Percentiles rank a stretch among this genome's conserved stretches.
Conservation (phyloP, 2,113 vertebrate genomes). For the Antennarius striatus region DNA sequence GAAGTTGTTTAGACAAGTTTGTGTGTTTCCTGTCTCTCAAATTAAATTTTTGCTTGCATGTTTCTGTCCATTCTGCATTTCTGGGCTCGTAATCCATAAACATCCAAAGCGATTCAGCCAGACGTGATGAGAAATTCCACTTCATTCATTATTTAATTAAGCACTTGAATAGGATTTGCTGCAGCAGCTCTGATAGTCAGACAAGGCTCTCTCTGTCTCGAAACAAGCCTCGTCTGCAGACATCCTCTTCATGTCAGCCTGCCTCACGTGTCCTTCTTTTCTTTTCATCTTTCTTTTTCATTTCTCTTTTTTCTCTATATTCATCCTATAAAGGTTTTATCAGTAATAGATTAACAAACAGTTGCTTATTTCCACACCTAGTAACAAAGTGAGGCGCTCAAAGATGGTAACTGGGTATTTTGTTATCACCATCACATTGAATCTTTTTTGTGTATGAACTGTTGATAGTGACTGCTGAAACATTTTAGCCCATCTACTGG, state of each 20-base stretch:
- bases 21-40: slow-evolving; percentile 2
- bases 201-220: slow-evolving; percentile 55
- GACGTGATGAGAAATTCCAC: slow-evolving; percentile 63
- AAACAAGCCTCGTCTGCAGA: slow-evolving; percentile 20
- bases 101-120: slow-evolving; percentile 29
- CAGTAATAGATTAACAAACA: background rate
- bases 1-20: slow-evolving; percentile 19
- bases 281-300: background rate
- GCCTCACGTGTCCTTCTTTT: background rate
- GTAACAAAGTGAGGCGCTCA: too few relatives aligned
- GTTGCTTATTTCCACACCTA: background rate
- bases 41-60: slow-evolving; percentile 37
- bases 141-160: slow-evolving; percentile 64
- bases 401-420: too few relatives aligned
- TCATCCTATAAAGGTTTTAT: background rate
- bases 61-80: slow-evolving; percentile 35
- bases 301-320: background rate
- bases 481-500: too few relatives aligned
- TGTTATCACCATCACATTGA: too few relatives aligned
- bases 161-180: slow-evolving; percentile 40
- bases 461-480: too few relatives aligned
- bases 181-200: slow-evolving; percentile 23
- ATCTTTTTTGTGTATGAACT: too few relatives aligned
- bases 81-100: slow-evolving; percentile 44
- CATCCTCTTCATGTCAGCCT: slow-evolving; percentile 22